Conservation (phyloP, 2,797 vertebrate genomes). For the Malurus leucopterus region DNA sequence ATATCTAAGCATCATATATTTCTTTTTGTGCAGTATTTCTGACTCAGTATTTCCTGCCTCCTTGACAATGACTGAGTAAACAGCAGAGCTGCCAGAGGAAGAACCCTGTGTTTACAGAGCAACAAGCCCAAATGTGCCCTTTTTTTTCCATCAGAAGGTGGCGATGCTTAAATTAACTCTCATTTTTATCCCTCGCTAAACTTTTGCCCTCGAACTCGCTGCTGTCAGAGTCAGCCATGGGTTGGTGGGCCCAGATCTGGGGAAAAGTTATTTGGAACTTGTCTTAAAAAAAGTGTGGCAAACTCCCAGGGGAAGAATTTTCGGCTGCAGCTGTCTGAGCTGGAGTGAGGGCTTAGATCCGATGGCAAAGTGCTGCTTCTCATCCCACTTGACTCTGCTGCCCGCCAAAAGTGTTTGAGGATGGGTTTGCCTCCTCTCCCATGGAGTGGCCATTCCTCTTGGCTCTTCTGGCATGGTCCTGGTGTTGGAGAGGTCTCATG, state of each 20-base stretch:
- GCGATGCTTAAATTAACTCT: conserved; percentile 14
- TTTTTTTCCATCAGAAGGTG: not conserved
- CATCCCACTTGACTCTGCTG: not conserved
- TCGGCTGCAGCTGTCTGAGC: not conserved
- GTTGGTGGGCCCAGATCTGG: not conserved
- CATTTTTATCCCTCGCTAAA: conserved; percentile 2
- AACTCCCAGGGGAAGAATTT: not conserved
- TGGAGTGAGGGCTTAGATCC: not conserved
- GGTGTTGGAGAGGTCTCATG: not conserved
- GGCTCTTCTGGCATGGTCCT: not conserved
- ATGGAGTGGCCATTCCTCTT: not conserved
- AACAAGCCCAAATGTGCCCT: not conserved
- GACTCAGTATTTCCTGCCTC: conserved; percentile 65
- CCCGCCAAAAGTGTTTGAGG: not conserved
- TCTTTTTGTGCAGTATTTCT: conserved; percentile 46
- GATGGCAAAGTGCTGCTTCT: not conserved
- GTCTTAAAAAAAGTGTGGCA: not conserved
- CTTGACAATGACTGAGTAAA: conserved; percentile 43
- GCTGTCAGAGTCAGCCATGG: not conserved
- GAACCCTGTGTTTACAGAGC: not conserved
- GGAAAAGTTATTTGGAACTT: not conserved
- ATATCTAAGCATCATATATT: conserved; percentile 1
- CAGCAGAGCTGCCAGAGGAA: conserved; percentile 15
- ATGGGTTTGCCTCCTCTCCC: not conserved
- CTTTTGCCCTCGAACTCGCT: not conserved